These are phyloP conservation scores for Syrista parreyssii DNA, from an alignment of 2,888 invertebrate species.

Conservation along the genomic window DNA sequence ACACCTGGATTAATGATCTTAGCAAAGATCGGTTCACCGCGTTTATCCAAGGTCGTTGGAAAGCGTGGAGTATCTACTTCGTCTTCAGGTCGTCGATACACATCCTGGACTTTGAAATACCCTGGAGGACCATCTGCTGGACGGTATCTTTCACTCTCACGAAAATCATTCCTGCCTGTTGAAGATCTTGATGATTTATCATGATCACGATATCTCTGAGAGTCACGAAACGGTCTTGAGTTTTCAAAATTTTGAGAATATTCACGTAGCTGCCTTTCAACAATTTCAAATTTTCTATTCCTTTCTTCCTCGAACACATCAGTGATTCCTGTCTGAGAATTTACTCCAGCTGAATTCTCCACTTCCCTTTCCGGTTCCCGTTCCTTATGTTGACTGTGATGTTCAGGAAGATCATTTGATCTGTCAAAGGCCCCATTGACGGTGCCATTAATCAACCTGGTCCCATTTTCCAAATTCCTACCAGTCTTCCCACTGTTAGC, in stretches of 20 bases:
- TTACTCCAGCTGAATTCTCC: background rate
- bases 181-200: conserved; percentile 21
- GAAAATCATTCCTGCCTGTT: conserved; percentile 18
- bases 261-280: conserved; percentile 50
- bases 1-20: conserved; percentile 59
- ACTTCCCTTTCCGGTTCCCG: background rate
- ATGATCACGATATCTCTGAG: conserved; percentile 35
- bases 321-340: background rate
- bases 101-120: conserved; percentile 52
- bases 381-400: conserved; percentile 7
- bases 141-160: conserved; percentile 28
- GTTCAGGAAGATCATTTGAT: conserved; percentile 27
- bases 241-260: conserved; percentile 54
- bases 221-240: conserved; percentile 40
- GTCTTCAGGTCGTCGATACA: conserved; percentile 56
- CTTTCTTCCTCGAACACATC: conserved; percentile 28
- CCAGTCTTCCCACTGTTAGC: background rate
- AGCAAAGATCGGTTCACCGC: conserved; percentile 48
- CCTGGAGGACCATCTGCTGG: conserved; percentile 32
- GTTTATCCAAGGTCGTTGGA: conserved; percentile 45
- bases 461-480: conserved; percentile 12
- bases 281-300: conserved; percentile 32
- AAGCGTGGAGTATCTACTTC: conserved; percentile 61
- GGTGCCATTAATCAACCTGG: background rate
- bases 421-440: conserved; percentile 46